Evolutionary conservation across 1,140 invertebrate species (phyloP), one percentile per base, ranked within the genome.

Genomic region (Macrobrachium rosenbergii): DNA sequence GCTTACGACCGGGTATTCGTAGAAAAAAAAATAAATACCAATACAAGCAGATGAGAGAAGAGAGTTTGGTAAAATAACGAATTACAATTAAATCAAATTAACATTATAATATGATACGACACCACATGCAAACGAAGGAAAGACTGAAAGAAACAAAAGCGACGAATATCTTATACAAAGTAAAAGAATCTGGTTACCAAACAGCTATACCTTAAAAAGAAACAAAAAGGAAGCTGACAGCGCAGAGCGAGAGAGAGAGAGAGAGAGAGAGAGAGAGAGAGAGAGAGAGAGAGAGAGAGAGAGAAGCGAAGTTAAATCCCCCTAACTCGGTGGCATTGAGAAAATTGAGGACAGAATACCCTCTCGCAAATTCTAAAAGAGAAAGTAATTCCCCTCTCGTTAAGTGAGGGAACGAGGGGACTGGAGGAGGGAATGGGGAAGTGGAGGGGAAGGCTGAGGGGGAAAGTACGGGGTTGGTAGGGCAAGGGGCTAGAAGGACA

Each of bases 251-350:
- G 73, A 76, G 43, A 76, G 73, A 76, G 73, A 76, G 73, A 76
- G 73, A 76, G 73, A 76, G 73, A 76, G 73, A 76, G 73, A 76
- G 73, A 76, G 73, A 76, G 73, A 76, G 73, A 76, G 73, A 76
- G 73, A 76, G 73, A 76, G 73, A 76, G 73, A 76, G 73, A 76
- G 73, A 76, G 73, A 76, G 73, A 76, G 73, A 76, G 73, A 37
- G 72, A 75, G 72, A 7, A n/a, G 37, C 7, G 72, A 43, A 43
- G 21, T 17, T 21, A 43, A 37, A 43, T 21, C 72, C 19, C 72
- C 72, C 37, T 75, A 52, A 45, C n/a, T 17, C 21, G 21, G 75
- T 43, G 21, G 45, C 12, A 52, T 52, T 52, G 52, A 52, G 52
- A 52, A 52, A 52, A 52, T 52, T 52, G 52, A 52, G 52, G 52